A percentile compares a stretch with the other conserved stretches of the same genome.
Conservation (phyloP, 2,888 invertebrate genomes). For the Zygogramma bicolorata region DNA sequence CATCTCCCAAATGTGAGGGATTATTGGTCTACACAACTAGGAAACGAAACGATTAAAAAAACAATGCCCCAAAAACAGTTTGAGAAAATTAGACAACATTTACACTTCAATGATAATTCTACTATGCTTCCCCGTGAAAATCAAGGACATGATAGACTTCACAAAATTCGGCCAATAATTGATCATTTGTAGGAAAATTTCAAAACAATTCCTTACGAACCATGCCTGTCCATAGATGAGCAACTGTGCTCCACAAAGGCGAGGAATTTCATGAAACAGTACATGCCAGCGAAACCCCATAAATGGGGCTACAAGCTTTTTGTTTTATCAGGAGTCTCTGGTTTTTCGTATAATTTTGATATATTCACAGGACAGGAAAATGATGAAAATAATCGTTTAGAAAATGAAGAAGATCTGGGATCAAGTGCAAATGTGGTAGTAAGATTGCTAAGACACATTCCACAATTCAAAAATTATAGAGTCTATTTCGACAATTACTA, state of each 20-base stretch:
- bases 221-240: neutral
- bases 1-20: neutral
- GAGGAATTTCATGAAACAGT: conserved; percentile 50
- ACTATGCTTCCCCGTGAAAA: conserved; percentile 2
- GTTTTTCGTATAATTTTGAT: conserved; percentile 57
- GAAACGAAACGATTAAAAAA: neutral
- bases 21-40: neutral
- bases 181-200: neutral
- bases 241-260: conserved; percentile 46
- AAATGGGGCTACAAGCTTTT: conserved; percentile 59
- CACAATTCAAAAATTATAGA: conserved; percentile 52
- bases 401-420: conserved; percentile 54
- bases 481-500: conserved; percentile 59
- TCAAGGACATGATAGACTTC: conserved; percentile 10
- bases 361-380: conserved; percentile 55
- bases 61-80: conserved; percentile 16
- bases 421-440: conserved; percentile 57
- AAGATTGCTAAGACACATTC: conserved; percentile 52
- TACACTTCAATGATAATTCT: conserved; percentile 17
- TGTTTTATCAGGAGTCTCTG: conserved; percentile 51
- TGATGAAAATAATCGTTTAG: conserved; percentile 34
- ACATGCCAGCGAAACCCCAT: conserved; percentile 60
- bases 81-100: conserved; percentile 12
- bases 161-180: neutral
- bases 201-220: neutral